These are phyloP conservation scores for Thelaira solivaga DNA, from an alignment of 2,888 invertebrate genomes.

Conservation along the genomic window DNA sequence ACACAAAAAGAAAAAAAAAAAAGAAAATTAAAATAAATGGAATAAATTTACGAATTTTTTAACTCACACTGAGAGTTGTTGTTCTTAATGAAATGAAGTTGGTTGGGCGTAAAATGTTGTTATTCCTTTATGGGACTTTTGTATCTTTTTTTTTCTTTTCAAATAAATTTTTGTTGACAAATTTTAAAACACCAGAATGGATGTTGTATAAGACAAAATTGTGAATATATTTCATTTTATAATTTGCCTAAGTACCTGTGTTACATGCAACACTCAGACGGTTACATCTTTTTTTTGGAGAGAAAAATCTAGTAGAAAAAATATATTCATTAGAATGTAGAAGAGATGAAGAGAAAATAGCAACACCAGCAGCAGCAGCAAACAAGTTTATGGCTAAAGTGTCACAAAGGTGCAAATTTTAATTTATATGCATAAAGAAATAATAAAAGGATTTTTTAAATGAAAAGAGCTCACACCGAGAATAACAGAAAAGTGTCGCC, in stretches of 20 bases:
- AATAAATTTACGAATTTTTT: constrained; percentile 60
- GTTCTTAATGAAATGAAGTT: neutral
- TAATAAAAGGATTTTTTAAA: constrained; percentile 41
- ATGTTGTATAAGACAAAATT: neutral
- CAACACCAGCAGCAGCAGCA: constrained; percentile 31
- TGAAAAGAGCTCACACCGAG: constrained; percentile 16
- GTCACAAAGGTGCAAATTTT: constrained; percentile 77
- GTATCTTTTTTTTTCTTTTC: constrained; percentile 24
- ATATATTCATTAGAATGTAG: constrained; percentile 70
- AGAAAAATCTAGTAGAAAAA: constrained; percentile 67
- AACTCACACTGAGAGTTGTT: constrained; percentile 33
- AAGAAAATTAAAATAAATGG: constrained; percentile 18
- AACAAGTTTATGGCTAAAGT: constrained; percentile 65
- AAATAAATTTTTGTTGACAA: constrained; percentile 61
- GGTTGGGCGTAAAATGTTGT: constrained; percentile 11
- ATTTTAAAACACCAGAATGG: constrained; percentile 58
- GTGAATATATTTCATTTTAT: constrained; percentile 32
- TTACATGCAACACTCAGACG: constrained; percentile 62
- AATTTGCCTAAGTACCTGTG: constrained; percentile 58
- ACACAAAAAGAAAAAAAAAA: neutral
- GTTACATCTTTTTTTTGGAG: constrained; percentile 2
- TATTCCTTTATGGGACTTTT: constrained; percentile 52
- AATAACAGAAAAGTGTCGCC: constrained; percentile 63
- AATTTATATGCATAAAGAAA: constrained; percentile 76
- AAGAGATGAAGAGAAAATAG: constrained; percentile 27